Conservation (phyloP, 2,888 invertebrate species). For the Drosophila koepferae region DNA sequence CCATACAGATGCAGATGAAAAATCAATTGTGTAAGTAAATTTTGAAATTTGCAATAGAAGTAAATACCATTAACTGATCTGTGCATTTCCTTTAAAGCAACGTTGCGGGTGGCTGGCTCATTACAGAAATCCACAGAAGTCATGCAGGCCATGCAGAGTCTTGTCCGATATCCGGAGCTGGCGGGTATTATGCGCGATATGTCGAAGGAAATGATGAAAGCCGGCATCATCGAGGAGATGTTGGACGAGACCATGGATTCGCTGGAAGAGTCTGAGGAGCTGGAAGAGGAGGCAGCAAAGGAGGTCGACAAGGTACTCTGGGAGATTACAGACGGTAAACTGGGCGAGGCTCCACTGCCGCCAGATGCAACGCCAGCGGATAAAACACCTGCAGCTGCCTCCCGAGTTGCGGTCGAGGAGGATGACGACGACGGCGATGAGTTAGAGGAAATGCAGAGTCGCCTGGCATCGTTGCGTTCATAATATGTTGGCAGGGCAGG, state of each 20-base stretch:
- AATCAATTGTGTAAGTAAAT: slow-evolving; percentile 93
- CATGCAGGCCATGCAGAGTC: slow-evolving; percentile 98
- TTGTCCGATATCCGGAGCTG: slow-evolving; percentile 96
- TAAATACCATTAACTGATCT: not conserved
- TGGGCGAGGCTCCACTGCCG: slow-evolving; percentile 95
- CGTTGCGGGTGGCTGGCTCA: slow-evolving; percentile 96
- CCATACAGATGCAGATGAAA: slow-evolving; percentile 98
- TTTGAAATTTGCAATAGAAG: not conserved
- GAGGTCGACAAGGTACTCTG: slow-evolving; percentile 97
- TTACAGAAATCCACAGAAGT: slow-evolving; percentile 98
- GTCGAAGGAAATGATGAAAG: slow-evolving; percentile 99
- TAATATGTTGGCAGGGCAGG: slow-evolving; percentile 84
- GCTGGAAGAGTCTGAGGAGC: slow-evolving; percentile 96
- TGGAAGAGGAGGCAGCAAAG: slow-evolving; percentile 97
- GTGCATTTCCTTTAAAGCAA: slow-evolving; percentile 88
- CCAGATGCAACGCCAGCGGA: slow-evolving; percentile 88
- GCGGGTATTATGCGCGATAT: slow-evolving; percentile 98
- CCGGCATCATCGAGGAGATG: slow-evolving; percentile 99
- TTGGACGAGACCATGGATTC: slow-evolving; percentile 98
- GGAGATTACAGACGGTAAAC: slow-evolving; percentile 95
- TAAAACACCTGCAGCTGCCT: slow-evolving; percentile 86
- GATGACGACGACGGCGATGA: slow-evolving; percentile 91
- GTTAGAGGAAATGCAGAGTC: slow-evolving; percentile 95
- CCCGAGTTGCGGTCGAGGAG: slow-evolving; percentile 71
- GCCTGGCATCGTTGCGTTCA: slow-evolving; percentile 94